Conservation (phyloP, 2,888 invertebrate genomes). For the Ceramica pisi region DNA sequence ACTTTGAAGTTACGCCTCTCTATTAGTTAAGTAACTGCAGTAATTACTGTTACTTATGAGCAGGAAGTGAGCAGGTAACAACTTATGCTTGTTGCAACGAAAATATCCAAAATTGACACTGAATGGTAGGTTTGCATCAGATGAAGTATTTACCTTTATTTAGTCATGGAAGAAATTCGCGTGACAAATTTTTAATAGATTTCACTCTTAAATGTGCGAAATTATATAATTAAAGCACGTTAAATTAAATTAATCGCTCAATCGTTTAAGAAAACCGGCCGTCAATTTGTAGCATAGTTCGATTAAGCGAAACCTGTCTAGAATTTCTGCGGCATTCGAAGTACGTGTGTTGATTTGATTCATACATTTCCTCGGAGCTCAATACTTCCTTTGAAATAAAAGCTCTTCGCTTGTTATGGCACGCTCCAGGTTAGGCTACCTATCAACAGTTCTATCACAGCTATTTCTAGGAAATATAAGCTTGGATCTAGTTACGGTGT, state of each 20-base stretch:
- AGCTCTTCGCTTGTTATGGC: slow-evolving; percentile 23
- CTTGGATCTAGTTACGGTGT: slow-evolving; percentile 22
- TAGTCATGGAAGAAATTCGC: slow-evolving; percentile 17
- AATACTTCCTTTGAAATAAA: slow-evolving; percentile 51
- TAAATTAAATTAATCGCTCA: slow-evolving; percentile 50
- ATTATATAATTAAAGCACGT: slow-evolving; percentile 34
- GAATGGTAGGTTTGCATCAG: neutral
- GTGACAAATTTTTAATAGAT: slow-evolving; percentile 38
- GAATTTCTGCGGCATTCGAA: slow-evolving; percentile 51
- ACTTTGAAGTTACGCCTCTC: slow-evolving; percentile 34
- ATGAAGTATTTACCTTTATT: slow-evolving; percentile 16
- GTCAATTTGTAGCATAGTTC: slow-evolving; percentile 47
- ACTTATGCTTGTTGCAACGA: slow-evolving; percentile 7
- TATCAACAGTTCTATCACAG: neutral
- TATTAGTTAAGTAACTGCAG: slow-evolving; percentile 43
- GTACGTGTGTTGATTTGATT: slow-evolving; percentile 63
- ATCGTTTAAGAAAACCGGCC: slow-evolving; percentile 50
- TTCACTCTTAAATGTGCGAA: slow-evolving; percentile 9
- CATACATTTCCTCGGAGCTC: slow-evolving; percentile 39
- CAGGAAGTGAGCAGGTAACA: slow-evolving; percentile 13
- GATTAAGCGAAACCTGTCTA: slow-evolving; percentile 57
- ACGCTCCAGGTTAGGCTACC: slow-evolving; percentile 5
- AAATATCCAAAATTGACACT: neutral
- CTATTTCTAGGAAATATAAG: slow-evolving; percentile 22
- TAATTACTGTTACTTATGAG: slow-evolving; percentile 22